Percentiles rank a stretch among this genome's conserved stretches.
These are phyloP conservation scores for Amblyopsis hoosieri DNA, from an alignment of 2,797 vertebrate species.

Conservation along the genomic window DNA sequence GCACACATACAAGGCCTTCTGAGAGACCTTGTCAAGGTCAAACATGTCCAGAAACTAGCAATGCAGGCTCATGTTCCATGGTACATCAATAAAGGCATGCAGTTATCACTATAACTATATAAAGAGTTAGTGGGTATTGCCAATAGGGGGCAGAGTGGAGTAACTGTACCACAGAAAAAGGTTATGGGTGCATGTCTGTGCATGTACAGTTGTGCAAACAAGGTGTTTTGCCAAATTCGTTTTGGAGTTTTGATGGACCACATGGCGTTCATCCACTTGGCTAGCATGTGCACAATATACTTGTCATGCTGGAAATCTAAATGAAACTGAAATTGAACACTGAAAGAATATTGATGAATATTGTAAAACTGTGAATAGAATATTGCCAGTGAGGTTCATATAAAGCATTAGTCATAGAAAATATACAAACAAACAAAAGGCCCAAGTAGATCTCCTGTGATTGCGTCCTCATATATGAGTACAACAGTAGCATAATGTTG, in stretches of 20 bases:
- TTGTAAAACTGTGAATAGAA: background rate
- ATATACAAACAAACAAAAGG: background rate
- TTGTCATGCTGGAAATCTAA: slow-evolving; percentile 3
- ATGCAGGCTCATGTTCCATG: background rate
- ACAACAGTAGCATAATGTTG: slow-evolving; percentile 10
- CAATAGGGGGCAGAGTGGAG: too few species aligned
- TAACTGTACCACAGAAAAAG: too few species aligned
- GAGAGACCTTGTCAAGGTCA: slow-evolving; percentile 7
- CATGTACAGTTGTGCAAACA: too few species aligned
- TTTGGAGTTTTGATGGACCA: too few species aligned
- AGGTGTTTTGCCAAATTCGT: too few species aligned
- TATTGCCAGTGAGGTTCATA: background rate
- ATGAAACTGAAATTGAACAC: background rate
- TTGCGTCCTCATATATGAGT: slow-evolving; percentile 7
- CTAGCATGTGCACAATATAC: background rate
- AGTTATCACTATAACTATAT: too few species aligned
- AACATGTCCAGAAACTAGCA: background rate
- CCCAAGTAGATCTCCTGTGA: slow-evolving; percentile 1
- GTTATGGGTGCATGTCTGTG: too few species aligned
- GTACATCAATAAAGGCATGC: background rate
- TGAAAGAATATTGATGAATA: background rate
- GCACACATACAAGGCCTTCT: slow-evolving; percentile 34
- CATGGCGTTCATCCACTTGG: too few species aligned
- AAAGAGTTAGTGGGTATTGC: too few species aligned
- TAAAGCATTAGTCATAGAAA: background rate